phyloP scores from a whole-genome alignment of 2,113 vertebrate genomes.

The Sterrhoptilus dennistouni region DNA sequence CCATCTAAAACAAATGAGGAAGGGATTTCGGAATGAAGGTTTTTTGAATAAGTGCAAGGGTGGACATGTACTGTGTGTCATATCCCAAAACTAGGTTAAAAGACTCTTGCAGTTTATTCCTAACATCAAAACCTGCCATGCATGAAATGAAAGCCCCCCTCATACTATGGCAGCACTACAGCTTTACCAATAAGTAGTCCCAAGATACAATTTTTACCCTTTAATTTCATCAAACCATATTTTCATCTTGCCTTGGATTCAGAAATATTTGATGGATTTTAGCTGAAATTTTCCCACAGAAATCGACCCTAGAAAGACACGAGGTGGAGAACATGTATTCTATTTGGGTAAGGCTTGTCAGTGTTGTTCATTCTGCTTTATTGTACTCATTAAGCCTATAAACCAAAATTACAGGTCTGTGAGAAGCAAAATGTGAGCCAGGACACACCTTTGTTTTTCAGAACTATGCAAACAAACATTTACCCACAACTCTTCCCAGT shows the following conservation, averaged over 20 bases:
- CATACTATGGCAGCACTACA: neutral
- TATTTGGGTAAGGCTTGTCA: neutral
- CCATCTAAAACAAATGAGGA: conserved; percentile 75
- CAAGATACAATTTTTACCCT: rapidly evolving
- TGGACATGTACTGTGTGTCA: neutral
- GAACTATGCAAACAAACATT: neutral
- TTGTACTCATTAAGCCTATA: neutral
- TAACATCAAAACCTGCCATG: neutral
- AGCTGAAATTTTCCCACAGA: neutral
- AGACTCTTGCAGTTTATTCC: neutral
- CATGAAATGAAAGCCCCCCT: neutral
- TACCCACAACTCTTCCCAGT: neutral
- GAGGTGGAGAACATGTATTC: neutral
- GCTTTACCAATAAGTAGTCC: neutral
- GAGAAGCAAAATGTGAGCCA: neutral
- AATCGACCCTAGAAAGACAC: neutral
- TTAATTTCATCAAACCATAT: neutral
- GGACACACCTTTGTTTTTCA: neutral
- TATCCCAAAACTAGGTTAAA: neutral
- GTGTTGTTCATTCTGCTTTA: neutral
- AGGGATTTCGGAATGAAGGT: neutral
- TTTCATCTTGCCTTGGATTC: neutral
- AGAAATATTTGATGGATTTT: neutral
- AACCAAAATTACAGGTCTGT: neutral
- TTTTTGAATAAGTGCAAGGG: neutral